Percentiles rank a stretch among this genome's conserved stretches.
Evolutionary conservation across 2,113 vertebrate species (phyloP).

Genomic region (Platysteira castanea): DNA sequence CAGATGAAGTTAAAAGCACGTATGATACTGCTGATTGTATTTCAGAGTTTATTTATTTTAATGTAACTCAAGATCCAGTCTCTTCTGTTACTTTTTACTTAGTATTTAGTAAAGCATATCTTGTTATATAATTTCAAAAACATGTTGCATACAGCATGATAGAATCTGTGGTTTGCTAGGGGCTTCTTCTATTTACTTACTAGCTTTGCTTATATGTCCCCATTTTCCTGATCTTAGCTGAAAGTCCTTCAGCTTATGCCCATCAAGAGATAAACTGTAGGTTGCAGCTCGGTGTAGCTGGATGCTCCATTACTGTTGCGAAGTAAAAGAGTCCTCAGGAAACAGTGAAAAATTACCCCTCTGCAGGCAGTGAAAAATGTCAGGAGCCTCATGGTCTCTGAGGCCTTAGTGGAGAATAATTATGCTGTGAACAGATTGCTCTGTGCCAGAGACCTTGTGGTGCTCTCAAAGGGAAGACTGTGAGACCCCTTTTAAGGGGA

Average conservation of each 20-base stretch:
- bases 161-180: neutral
- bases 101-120: neutral
- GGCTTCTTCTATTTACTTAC: neutral
- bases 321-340: conserved; percentile 4
- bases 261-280: neutral
- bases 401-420: conserved; percentile 8
- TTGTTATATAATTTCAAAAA: neutral
- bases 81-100: neutral
- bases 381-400: neutral
- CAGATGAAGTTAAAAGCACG: neutral
- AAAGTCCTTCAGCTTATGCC: neutral
- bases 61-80: neutral
- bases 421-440: neutral
- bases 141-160: neutral
- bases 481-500: neutral
- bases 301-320: neutral
- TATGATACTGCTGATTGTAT: neutral
- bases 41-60: neutral
- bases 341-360: conserved; percentile 50
- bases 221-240: neutral
- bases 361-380: conserved; percentile 29
- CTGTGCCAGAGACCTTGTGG: accelerated
- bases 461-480: neutral
- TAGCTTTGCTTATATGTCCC: neutral
- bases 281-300: neutral